phyloP scores from a whole-genome alignment of 92 coral and sea anemone species.

The Pocillopora grandis region DNA sequence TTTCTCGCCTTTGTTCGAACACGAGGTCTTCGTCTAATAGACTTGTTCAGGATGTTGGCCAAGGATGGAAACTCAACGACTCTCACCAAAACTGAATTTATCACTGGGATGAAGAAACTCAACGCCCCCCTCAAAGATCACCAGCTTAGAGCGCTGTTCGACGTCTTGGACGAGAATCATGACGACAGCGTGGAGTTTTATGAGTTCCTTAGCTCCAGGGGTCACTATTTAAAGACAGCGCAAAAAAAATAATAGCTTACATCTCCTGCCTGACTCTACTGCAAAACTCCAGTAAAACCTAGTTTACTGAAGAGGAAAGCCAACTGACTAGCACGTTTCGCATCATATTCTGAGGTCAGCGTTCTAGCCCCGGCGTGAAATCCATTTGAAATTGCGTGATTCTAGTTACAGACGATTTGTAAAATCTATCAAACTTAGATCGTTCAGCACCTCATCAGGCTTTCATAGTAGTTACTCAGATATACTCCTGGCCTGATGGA shows the following conservation, averaged over 20 bases:
- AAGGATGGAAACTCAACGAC: slow-evolving; percentile 48
- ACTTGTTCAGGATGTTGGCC: slow-evolving; percentile 71
- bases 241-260: slow-evolving; percentile 10
- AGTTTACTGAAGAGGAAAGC: no score
- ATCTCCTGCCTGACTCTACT: background rate
- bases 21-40: slow-evolving; percentile 77
- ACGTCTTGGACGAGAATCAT: slow-evolving; percentile 55
- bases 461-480: no score
- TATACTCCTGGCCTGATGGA: no score
- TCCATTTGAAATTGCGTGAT: no score
- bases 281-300: no score
- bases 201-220: slow-evolving; percentile 52
- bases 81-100: slow-evolving; percentile 60
- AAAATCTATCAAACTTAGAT: no score
- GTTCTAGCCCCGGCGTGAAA: no score
- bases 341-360: no score
- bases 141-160: slow-evolving; percentile 63
- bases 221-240: slow-evolving; percentile 38
- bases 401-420: no score
- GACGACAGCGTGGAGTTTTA: slow-evolving; percentile 62
- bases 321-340: no score
- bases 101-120: slow-evolving; percentile 65
- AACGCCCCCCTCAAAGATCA: slow-evolving; percentile 69
- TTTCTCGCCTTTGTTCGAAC: slow-evolving; percentile 57
- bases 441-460: no score